These are phyloP conservation scores for Petrocephalus zakoni DNA, from an alignment of 2,113 vertebrate species.

Conservation along the genomic window DNA sequence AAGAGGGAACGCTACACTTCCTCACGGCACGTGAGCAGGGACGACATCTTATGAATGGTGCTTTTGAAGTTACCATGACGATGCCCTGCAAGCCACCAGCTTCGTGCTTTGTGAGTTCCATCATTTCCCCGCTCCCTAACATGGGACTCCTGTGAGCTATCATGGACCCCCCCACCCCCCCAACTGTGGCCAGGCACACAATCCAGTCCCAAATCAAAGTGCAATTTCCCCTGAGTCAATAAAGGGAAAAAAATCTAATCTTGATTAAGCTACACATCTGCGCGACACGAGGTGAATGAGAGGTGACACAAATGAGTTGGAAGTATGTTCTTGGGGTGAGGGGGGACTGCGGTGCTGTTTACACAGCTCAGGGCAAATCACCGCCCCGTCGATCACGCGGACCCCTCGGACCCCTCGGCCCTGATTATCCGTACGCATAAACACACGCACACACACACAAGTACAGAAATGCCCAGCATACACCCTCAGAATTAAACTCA, in stretches of 20 bases:
- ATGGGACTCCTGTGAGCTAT: neutral
- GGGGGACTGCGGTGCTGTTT: neutral
- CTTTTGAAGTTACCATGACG: neutral
- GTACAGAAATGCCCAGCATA: neutral
- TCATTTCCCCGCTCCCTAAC: neutral
- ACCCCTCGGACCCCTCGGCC: neutral
- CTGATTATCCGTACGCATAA: neutral
- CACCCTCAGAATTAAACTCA: neutral
- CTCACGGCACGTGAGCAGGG: neutral
- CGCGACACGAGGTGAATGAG: slow-evolving; percentile 15
- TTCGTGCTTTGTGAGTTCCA: neutral
- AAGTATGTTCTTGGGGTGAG: slow-evolving; percentile 14
- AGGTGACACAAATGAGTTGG: slow-evolving; percentile 18
- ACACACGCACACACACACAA: neutral
- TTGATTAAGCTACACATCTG: slow-evolving; percentile 25
- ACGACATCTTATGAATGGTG: neutral
- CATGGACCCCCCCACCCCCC: neutral
- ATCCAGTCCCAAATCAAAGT: neutral
- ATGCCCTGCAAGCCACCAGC: neutral
- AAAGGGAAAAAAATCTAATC: slow-evolving; percentile 10
- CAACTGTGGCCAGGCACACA: neutral
- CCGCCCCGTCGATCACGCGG: neutral
- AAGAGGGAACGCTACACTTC: neutral
- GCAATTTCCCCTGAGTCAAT: neutral
- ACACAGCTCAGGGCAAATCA: slow-evolving; percentile 5